Base-by-base conservation (phyloP, 2,888 invertebrate species). In the Bombylius discolor region DNA sequence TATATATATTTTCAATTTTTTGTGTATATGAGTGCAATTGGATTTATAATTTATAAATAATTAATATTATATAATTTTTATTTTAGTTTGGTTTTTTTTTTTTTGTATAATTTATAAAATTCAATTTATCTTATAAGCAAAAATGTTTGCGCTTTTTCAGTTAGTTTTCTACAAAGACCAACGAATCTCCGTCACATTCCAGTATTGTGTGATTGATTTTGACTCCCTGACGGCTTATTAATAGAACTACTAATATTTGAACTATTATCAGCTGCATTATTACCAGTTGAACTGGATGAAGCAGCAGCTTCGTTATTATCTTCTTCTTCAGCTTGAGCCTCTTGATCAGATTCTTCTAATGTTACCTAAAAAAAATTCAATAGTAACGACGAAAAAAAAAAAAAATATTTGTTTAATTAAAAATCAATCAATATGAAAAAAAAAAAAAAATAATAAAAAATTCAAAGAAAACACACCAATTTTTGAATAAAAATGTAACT, bases 121-220 rank as follows among this genome's bases (percentile, higher is more conserved):
- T 57, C 50, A 59, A 53, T 67, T 69, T 87, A 85, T 81, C 87
- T 85, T 77, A 87, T 82, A 77, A 85, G 85, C 87, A 89, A 88
- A 87, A 88, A 88, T 77, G 84, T 86, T 79, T 88, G 88, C 79
- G 87, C 84, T 78, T 87, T 89, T 78, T 89, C 89, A 78, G 87
- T 83, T 79, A 90, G 82, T 83, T 89, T 89, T 80, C 85, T 87
- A 79, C 86, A 90, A 78, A 89, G 84, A 80, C 88, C 87, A 76
- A 87, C 81, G 79, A 89, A 84, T 85, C 88, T 89, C 88, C 89
- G 89, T 90, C 89, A 90, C 87, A 90, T 90, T 75, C 89, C 89
- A 79, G 80, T 66, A 72, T 80, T 72, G 76, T 79, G 69, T 68
- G 77, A 66, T 75, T 79, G 68, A 77, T 77, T 67, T 75, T 77